phyloP scores from a whole-genome alignment of 2,888 invertebrate genomes.

The Herminia tarsipennalis region DNA sequence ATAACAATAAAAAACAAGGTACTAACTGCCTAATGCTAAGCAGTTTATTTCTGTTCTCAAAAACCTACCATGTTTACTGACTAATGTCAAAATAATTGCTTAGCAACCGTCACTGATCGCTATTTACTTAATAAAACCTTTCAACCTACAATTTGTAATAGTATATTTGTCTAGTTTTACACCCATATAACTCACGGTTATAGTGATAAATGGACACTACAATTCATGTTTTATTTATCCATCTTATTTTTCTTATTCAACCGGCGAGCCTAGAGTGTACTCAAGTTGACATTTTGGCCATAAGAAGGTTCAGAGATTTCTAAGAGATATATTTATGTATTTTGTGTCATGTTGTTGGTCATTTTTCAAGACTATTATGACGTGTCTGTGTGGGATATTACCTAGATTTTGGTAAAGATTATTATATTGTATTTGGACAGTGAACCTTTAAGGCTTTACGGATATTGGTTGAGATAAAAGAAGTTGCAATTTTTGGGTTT shows the following conservation, averaged over 20 bases:
- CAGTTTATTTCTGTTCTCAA: too few species aligned
- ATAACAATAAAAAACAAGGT: too few species aligned
- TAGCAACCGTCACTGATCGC: too few species aligned
- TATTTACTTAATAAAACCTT: background rate
- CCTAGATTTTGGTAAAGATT: constrained; percentile 21
- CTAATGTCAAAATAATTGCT: background rate
- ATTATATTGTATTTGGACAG: too few species aligned
- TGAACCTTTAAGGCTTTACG: too few species aligned
- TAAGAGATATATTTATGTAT: constrained; percentile 28
- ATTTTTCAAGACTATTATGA: constrained; percentile 50
- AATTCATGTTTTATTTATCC: constrained; percentile 62
- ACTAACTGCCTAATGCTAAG: too few species aligned
- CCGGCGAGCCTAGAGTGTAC: constrained; percentile 18
- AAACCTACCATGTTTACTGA: too few species aligned
- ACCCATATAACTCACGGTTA: constrained; percentile 19
- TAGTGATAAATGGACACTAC: constrained; percentile 43
- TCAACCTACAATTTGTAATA: background rate
- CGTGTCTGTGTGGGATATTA: constrained; percentile 13
- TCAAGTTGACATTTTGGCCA: constrained; percentile 24
- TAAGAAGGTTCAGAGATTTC: constrained; percentile 24
- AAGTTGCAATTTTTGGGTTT: too few species aligned
- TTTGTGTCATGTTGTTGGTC: constrained; percentile 17
- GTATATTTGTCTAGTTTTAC: background rate
- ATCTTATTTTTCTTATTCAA: constrained; percentile 57
- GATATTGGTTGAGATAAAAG: too few species aligned